Evolutionary conservation across 1,140 invertebrate species (phyloP).

Genomic region (Chrysopa pallens): DNA sequence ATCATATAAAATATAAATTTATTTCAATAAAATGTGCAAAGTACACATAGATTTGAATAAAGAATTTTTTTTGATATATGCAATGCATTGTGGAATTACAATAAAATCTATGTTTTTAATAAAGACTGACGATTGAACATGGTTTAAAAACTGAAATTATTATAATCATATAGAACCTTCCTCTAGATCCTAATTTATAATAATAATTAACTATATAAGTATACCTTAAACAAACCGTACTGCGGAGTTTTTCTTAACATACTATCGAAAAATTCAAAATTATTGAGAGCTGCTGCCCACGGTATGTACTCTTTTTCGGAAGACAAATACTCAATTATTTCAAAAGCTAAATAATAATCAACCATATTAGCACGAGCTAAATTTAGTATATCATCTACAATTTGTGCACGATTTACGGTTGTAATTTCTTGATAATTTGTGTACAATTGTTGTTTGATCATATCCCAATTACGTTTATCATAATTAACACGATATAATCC

Average conservation of each 20-base stretch:
- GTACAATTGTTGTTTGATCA: conserved; percentile 45
- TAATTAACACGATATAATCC: conserved; percentile 49
- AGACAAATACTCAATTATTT: conserved; percentile 51
- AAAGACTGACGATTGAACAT: too few relatives aligned
- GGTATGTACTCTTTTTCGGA: conserved; percentile 61
- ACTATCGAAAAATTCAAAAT: conserved; percentile 47
- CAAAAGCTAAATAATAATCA: conserved; percentile 46
- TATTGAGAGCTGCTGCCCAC: conserved; percentile 56
- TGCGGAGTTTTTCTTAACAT: conserved; percentile 53
- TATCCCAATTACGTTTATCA: conserved; percentile 28
- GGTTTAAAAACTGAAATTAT: too few relatives aligned
- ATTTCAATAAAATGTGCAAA: too few relatives aligned
- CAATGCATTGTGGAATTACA: too few relatives aligned
- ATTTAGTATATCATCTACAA: conserved; percentile 75
- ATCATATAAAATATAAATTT: too few relatives aligned
- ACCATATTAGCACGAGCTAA: conserved; percentile 50
- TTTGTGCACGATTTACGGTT: conserved; percentile 66
- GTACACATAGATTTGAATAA: too few relatives aligned
- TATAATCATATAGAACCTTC: too few relatives aligned
- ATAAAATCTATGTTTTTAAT: too few relatives aligned
- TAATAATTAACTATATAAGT: too few relatives aligned
- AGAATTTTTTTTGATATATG: too few relatives aligned
- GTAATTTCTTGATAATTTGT: conserved; percentile 35
- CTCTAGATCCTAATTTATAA: too few relatives aligned
- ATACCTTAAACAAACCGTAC: conserved; percentile 58